phyloP scores from a whole-genome alignment of 2,888 invertebrate genomes.

The Clanis bilineata region DNA sequence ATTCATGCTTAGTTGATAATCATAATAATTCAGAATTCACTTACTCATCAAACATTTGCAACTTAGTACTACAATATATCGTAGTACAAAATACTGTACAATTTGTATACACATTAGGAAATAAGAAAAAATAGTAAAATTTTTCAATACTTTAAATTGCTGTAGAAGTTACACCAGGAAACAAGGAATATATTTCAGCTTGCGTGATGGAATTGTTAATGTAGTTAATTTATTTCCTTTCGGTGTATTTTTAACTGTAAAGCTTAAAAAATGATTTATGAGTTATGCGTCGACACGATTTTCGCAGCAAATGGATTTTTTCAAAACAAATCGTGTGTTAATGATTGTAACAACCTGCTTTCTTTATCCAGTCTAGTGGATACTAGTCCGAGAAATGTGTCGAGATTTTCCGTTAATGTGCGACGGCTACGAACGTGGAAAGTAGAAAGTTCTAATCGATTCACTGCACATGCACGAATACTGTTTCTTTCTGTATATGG shows the following conservation, averaged over 20 bases:
- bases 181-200: not conserved
- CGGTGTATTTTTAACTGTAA: not conserved
- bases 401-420: slow-evolving; percentile 76
- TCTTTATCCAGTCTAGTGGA: slow-evolving; percentile 75
- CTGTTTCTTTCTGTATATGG: slow-evolving; percentile 44
- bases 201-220: not conserved
- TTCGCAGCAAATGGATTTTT: slow-evolving; percentile 18
- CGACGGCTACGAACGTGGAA: slow-evolving; percentile 68
- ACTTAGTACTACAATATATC: too few relatives aligned
- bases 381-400: slow-evolving; percentile 70
- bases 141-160: not conserved
- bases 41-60: too few relatives aligned
- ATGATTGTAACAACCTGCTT: slow-evolving; percentile 61
- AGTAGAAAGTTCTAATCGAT: slow-evolving; percentile 79
- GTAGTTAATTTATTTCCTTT: not conserved
- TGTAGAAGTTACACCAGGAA: not conserved
- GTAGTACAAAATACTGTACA: too few relatives aligned
- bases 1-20: too few relatives aligned
- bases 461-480: slow-evolving; percentile 78
- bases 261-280: not conserved
- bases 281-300: not conserved
- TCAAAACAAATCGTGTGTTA: slow-evolving; percentile 39
- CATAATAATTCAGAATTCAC: too few relatives aligned
- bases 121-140: too few relatives aligned
- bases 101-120: too few relatives aligned